Evolutionary conservation across 2,797 vertebrate genomes (phyloP).

Genomic region (Eutrigla gurnardus): DNA sequence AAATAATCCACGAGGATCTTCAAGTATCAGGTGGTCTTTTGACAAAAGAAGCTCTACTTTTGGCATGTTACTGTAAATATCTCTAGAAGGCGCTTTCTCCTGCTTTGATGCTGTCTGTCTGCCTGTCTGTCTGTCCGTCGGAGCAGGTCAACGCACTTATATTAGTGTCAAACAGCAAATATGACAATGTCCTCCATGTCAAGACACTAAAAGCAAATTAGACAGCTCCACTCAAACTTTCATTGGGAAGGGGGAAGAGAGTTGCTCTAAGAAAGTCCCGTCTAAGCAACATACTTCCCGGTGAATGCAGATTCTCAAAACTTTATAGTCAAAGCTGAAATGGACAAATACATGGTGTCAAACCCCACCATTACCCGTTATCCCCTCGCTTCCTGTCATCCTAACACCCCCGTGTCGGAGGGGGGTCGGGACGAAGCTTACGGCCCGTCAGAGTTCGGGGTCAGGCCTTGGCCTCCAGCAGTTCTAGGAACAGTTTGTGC

Average conservation of each 20-base stretch:
- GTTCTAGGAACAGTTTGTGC: slow-evolving; percentile 99
- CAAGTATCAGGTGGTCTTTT: slow-evolving; percentile 78
- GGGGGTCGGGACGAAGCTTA: slow-evolving; percentile 6
- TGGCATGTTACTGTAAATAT: slow-evolving; percentile 72
- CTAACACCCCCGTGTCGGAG: background rate
- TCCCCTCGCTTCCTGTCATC: slow-evolving; percentile 36
- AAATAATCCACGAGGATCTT: slow-evolving; percentile 77
- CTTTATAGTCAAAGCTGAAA: slow-evolving; percentile 63
- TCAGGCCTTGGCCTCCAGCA: slow-evolving; percentile 98
- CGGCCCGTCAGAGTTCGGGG: slow-evolving; percentile 47
- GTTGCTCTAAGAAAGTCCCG: slow-evolving; percentile 35
- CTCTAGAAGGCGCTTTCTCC: slow-evolving; percentile 65
- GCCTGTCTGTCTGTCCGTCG: slow-evolving; percentile 23
- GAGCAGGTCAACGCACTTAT: slow-evolving; percentile 17
- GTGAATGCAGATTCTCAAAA: slow-evolving; percentile 48
- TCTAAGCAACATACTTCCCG: slow-evolving; percentile 31
- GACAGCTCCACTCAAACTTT: slow-evolving; percentile 29
- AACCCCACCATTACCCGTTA: slow-evolving; percentile 53
- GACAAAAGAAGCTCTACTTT: slow-evolving; percentile 72
- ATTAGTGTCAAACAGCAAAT: slow-evolving; percentile 22
- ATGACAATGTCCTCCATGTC: slow-evolving; percentile 20
- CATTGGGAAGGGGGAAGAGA: slow-evolving; percentile 21
- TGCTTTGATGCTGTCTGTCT: slow-evolving; percentile 40
- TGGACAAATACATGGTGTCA: slow-evolving; percentile 58
- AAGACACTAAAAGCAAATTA: slow-evolving; percentile 41